Base-by-base conservation (phyloP, 2,797 vertebrate species). In the Sciaenops ocellatus region DNA sequence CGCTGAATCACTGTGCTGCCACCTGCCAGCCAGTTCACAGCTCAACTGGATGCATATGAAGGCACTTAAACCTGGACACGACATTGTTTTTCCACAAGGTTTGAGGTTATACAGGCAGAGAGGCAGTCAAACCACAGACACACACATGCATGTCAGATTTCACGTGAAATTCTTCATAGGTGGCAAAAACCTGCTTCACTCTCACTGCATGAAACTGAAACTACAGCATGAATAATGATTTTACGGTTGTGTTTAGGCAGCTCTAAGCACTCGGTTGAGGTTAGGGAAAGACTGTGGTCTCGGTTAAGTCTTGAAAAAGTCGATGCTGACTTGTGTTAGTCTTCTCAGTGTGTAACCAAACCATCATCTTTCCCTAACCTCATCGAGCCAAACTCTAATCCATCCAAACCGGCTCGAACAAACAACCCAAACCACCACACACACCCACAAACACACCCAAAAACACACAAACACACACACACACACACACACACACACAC, bases 81-180 rank as follows among this genome's bases (percentile, higher is more conserved):
- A n/a, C 62, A 0, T 20, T 59, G 69, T 69, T 82, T 85, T 77
- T 78, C 78, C 80, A 82, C 34, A 4, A 63, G 69, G n/a, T 69
- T 63, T 79, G 73, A 80, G 78, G 71, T 76, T 47, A 9, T 0
- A 50, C 57, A 57, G 30, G 44, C 42, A 46, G 63, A 75, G 64
- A 41, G 4, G 34, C 68, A 54, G 56, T 63, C 57, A 69, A 73
- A 82, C 79, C 79, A n/a, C 82, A 70, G 47, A 56, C 13, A 61
- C 41, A 74, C 73, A 57, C 6, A 17, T 16, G 55, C 10, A 47
- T 16, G 22, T 22, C 24, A 15, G 6, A 44, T 26, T 73, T 75
- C 16, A 38, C 1, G 17, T 44, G 26, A 60, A 67, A 20, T 54
- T 42, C 42, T 15, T 22, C 22, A 38, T 6, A 44, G n/a, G 47